A percentile compares a stretch with the other conserved stretches of the same genome.
Evolutionary conservation across 2,797 vertebrate genomes (phyloP).

Genomic region (Tarsius wallacei): DNA sequence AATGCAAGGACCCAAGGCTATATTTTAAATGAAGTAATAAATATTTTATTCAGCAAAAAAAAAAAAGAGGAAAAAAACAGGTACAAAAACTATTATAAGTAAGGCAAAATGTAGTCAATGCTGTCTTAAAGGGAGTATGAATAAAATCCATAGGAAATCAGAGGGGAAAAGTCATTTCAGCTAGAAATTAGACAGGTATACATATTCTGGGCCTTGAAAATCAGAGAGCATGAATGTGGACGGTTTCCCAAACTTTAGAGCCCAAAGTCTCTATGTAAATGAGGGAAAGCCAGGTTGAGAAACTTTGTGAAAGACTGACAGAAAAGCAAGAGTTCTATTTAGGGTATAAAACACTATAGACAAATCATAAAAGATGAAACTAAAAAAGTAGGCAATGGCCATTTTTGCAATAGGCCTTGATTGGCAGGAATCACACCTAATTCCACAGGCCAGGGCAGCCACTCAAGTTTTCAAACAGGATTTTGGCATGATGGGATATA

Average conservation of each 20-base stretch:
- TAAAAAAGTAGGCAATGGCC: not conserved
- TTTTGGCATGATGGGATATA: not conserved
- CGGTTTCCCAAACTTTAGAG: not conserved
- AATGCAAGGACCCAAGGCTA: no score
- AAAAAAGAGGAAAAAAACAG: constrained; percentile 17
- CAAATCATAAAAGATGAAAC: constrained; percentile 30
- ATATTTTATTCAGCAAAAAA: no score
- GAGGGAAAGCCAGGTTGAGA: constrained; percentile 13
- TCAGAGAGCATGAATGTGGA: not conserved
- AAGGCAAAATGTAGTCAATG: not conserved
- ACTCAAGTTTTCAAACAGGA: not conserved
- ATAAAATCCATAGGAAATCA: not conserved
- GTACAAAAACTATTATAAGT: not conserved
- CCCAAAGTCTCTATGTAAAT: constrained; percentile 11
- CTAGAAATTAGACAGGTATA: not conserved
- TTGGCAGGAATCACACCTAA: not conserved
- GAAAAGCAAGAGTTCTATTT: not conserved
- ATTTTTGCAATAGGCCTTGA: not conserved
- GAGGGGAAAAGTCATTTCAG: constrained; percentile 35
- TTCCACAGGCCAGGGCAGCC: not conserved
- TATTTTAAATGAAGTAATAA: no score
- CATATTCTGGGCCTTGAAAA: not conserved
- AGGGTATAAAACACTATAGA: not conserved
- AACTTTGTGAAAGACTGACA: not conserved
- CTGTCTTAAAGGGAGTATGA: not conserved